Conservation (phyloP, 2,797 vertebrate species). For the Squalus acanthias region DNA sequence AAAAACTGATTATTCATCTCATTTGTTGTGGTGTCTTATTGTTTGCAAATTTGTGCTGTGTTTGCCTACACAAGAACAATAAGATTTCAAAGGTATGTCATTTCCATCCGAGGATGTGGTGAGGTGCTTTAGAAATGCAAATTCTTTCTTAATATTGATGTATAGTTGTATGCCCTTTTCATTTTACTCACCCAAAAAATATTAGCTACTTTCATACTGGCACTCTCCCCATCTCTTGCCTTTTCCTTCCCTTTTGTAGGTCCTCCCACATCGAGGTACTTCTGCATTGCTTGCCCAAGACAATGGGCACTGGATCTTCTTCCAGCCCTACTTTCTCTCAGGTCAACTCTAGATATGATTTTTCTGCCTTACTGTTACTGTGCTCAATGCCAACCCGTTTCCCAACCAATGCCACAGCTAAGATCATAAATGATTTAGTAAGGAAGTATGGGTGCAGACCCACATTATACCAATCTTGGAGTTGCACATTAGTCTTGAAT, state of each 20-base stretch:
- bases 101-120: not conserved
- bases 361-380: not conserved
- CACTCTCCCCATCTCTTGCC: not conserved
- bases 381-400: not conserved
- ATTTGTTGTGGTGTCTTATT: no score
- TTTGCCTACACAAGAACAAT: no score
- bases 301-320: not conserved
- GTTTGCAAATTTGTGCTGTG: no score
- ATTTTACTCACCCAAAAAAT: not conserved
- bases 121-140: not conserved
- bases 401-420: not conserved
- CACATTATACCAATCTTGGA: not conserved
- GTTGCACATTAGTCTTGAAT: not conserved
- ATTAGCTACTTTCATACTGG: not conserved
- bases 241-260: not conserved
- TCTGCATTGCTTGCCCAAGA: not conserved
- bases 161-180: not conserved
- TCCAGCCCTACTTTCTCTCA: not conserved
- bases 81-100: not conserved
- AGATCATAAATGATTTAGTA: not conserved
- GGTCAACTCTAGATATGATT: not conserved
- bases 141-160: not conserved
- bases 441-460: not conserved
- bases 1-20: no score
- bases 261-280: not conserved